Evolutionary conservation across 2,888 invertebrate genomes (phyloP).

Genomic region (Lasioglossum figueresi): DNA sequence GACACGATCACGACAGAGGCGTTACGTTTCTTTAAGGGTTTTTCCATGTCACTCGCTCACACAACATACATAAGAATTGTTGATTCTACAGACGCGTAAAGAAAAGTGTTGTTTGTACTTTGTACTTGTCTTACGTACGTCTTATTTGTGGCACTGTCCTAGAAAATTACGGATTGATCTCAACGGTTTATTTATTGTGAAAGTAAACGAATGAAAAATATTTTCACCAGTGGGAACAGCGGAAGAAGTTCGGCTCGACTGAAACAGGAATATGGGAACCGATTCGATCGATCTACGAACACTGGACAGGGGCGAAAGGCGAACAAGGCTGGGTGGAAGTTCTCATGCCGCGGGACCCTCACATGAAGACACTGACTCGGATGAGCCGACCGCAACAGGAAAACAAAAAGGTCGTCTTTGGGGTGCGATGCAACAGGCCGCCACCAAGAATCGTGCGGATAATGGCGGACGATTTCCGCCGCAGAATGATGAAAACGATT

Average conservation of each 20-base stretch:
- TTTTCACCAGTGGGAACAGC: neutral
- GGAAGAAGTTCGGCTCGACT: constrained; percentile 20
- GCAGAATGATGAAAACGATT: constrained; percentile 11
- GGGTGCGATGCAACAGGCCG: constrained; percentile 62
- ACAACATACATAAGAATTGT: too few species aligned
- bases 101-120: too few species aligned
- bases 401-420: constrained; percentile 42
- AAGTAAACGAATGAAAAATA: neutral
- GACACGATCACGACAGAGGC: too few species aligned
- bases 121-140: too few species aligned
- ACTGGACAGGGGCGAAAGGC: constrained; percentile 37
- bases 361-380: constrained; percentile 31
- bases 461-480: constrained; percentile 42
- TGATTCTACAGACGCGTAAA: too few species aligned
- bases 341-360: constrained; percentile 54
- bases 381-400: neutral
- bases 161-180: too few species aligned
- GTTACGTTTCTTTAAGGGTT: too few species aligned
- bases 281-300: constrained; percentile 60
- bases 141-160: too few species aligned
- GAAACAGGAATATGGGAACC: constrained; percentile 52
- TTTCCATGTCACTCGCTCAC: too few species aligned
- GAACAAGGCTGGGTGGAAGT: constrained; percentile 58
- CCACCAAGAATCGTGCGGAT: constrained; percentile 53
- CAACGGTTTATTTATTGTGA: neutral